Conservation (phyloP, 2,113 vertebrate species). For the Pseudorectes ferrugineus region DNA sequence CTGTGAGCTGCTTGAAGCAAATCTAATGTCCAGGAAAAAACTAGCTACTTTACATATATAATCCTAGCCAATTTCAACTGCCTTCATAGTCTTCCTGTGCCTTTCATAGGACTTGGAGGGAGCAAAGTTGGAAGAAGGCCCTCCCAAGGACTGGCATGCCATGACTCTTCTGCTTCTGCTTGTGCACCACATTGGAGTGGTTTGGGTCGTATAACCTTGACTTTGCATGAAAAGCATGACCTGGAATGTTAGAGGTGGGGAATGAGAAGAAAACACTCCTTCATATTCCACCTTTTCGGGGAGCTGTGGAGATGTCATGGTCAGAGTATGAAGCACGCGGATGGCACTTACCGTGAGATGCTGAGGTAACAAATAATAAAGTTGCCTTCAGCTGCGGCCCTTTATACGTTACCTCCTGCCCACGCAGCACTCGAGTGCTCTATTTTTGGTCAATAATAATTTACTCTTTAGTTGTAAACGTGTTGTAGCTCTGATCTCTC, state of each 20-base stretch:
- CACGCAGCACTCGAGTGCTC: slow-evolving; percentile 9
- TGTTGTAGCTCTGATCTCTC: slow-evolving; percentile 62
- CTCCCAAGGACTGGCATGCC: not conserved
- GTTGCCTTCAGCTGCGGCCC: not conserved
- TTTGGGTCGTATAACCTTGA: not conserved
- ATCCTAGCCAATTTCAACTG: not conserved
- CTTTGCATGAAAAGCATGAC: not conserved
- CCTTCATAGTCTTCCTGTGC: not conserved
- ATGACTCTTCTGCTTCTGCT: not conserved
- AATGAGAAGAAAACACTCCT: not conserved
- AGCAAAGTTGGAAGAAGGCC: not conserved
- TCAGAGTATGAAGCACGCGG: not conserved
- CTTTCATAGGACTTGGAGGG: not conserved
- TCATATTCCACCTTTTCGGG: not conserved
- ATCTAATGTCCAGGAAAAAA: not conserved
- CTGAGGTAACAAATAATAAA: slow-evolving; percentile 3
- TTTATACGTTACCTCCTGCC: slow-evolving; percentile 50
- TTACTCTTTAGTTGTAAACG: slow-evolving; percentile 57
- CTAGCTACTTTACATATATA: not conserved
- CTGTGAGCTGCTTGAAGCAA: not conserved
- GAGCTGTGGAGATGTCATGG: not conserved
- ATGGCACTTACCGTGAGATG: slow-evolving; percentile 48
- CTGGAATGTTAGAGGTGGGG: not conserved
- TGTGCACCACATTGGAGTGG: not conserved
- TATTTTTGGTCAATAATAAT: slow-evolving; percentile 68